A percentile compares a stretch with the other conserved stretches of the same genome.
Evolutionary conservation across 1,140 invertebrate species (phyloP).

Genomic region (Drosophila pandora): DNA sequence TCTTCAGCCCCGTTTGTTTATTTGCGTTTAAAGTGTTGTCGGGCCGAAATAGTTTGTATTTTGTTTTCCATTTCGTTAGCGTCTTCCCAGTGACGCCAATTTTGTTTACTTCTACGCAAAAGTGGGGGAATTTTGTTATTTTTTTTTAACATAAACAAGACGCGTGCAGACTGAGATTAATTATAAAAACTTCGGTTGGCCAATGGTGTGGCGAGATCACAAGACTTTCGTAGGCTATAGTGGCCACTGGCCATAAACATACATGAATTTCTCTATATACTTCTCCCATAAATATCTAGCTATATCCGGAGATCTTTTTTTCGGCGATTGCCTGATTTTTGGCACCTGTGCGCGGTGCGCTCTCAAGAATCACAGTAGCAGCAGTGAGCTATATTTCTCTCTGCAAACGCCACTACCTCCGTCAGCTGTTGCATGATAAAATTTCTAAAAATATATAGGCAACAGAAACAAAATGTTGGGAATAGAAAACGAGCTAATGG

Average conservation of each 20-base stretch:
- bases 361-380: background rate
- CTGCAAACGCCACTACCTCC: slow-evolving; percentile 36
- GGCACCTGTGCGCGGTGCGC: slow-evolving; percentile 14
- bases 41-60: slow-evolving; percentile 30
- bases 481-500: slow-evolving; percentile 33
- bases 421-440: slow-evolving; percentile 78
- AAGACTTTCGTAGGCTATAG: slow-evolving; percentile 36
- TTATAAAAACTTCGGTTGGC: slow-evolving; percentile 32
- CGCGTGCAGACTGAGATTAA: slow-evolving; percentile 64
- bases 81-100: slow-evolving; percentile 66
- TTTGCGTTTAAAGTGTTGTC: slow-evolving; percentile 65
- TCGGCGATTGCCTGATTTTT: background rate
- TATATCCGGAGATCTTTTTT: slow-evolving; percentile 24
- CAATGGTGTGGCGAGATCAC: slow-evolving; percentile 39
- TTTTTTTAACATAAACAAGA: slow-evolving; percentile 45
- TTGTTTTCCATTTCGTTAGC: slow-evolving; percentile 52
- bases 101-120: slow-evolving; percentile 64
- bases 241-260: slow-evolving; percentile 24
- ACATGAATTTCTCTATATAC: slow-evolving; percentile 25
- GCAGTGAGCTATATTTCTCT: slow-evolving; percentile 30
- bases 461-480: slow-evolving; percentile 20
- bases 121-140: slow-evolving; percentile 48
- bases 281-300: slow-evolving; percentile 19
- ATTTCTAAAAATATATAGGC: slow-evolving; percentile 70
- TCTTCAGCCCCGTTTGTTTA: slow-evolving; percentile 41